phyloP scores from a whole-genome alignment of 2,888 invertebrate genomes.

The Drosophila conformis region DNA sequence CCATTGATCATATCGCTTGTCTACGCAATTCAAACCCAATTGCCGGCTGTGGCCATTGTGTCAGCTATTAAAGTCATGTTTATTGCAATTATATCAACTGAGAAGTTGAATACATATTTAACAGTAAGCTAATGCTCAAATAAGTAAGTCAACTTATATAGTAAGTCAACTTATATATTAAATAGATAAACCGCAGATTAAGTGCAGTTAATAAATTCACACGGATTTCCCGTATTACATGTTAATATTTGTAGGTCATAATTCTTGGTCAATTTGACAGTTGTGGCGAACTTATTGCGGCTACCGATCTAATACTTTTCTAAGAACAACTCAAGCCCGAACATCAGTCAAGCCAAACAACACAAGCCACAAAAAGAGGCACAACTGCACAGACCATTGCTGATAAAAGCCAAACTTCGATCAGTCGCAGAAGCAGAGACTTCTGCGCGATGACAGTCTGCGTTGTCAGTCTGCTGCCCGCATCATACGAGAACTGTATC shows the following conservation, averaged over 20 bases:
- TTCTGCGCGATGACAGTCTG: slow-evolving; percentile 40
- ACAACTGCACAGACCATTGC: slow-evolving; percentile 21
- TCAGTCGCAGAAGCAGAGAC: slow-evolving; percentile 16
- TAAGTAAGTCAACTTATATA: too few species aligned
- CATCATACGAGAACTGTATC: slow-evolving; percentile 57
- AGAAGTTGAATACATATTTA: rapidly evolving
- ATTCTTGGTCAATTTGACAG: slow-evolving; percentile 30
- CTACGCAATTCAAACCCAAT: slow-evolving; percentile 4
- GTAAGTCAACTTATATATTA: neutral
- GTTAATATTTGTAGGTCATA: slow-evolving; percentile 6
- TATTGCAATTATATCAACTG: slow-evolving; percentile 9
- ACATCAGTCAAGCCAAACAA: slow-evolving; percentile 1
- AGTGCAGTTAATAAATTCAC: neutral
- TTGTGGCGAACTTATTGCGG: slow-evolving; percentile 8
- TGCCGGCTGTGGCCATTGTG: slow-evolving; percentile 22
- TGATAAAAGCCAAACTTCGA: slow-evolving; percentile 39
- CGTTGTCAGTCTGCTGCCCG: slow-evolving; percentile 66
- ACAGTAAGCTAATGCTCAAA: neutral
- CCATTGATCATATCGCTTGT: slow-evolving; percentile 66
- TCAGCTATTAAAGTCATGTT: slow-evolving; percentile 14
- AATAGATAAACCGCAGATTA: neutral
- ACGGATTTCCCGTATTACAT: neutral
- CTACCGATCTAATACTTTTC: slow-evolving; percentile 36
- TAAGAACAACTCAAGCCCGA: slow-evolving; percentile 20
- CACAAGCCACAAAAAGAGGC: slow-evolving; percentile 18